Conservation (phyloP, 2,888 invertebrate species). For the Sialis lutaria region DNA sequence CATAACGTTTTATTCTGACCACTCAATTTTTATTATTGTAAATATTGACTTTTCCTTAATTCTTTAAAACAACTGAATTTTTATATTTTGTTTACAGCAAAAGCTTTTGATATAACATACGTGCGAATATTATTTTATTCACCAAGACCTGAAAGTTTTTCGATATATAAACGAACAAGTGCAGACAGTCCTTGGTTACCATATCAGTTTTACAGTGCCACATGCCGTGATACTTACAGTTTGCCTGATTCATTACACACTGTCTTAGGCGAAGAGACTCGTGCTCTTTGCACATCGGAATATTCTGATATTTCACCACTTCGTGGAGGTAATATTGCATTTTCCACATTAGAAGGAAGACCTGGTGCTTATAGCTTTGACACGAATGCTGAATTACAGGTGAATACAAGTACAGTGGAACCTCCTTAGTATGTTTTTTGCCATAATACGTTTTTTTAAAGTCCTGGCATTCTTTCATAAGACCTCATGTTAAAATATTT, state of each 20-base stretch:
- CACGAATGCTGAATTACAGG: slow-evolving; percentile 76
- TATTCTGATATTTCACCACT: slow-evolving; percentile 95
- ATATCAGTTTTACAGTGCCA: slow-evolving; percentile 84
- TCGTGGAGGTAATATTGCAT: slow-evolving; percentile 85
- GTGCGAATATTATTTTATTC: slow-evolving; percentile 87
- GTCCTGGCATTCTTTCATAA: no score
- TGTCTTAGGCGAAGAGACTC: slow-evolving; percentile 64
- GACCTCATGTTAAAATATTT: no score
- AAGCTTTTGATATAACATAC: slow-evolving; percentile 94
- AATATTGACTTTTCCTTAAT: neutral
- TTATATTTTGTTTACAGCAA: slow-evolving; percentile 42
- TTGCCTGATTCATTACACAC: slow-evolving; percentile 58
- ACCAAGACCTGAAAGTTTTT: slow-evolving; percentile 93
- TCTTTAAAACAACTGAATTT: neutral
- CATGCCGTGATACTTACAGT: slow-evolving; percentile 82
- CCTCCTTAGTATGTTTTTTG: no score
- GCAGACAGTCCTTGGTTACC: slow-evolving; percentile 73
- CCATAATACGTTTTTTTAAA: no score
- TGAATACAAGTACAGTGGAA: slow-evolving; percentile 27
- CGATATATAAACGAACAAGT: slow-evolving; percentile 72
- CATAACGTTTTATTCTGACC: neutral
- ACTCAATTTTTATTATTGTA: neutral
- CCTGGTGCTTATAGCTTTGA: slow-evolving; percentile 89
- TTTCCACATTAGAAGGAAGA: slow-evolving; percentile 85
- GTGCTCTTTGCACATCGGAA: slow-evolving; percentile 94